Evolutionary conservation across 2,113 vertebrate genomes (phyloP), one percentile per base, ranked within the genome.

Genomic region (Zosterops lateralis): DNA sequence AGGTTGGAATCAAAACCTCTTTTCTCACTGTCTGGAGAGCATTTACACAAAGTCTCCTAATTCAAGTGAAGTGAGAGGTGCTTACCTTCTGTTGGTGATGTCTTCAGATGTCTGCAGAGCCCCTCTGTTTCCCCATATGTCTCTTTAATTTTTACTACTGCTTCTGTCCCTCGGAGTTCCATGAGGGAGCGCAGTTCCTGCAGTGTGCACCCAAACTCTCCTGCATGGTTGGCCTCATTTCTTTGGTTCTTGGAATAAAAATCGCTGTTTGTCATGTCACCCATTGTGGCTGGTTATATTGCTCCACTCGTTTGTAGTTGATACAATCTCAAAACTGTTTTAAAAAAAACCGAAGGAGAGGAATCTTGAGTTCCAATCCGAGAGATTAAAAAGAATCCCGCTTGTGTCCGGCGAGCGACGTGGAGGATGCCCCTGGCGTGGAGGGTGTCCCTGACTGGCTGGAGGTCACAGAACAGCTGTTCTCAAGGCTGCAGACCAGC

Each of bases 221-320:
- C 98, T 62, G 98, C 98, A 98, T 99, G 99, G 98, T 98, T 98
- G 68, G 95, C 98, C 95, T 99, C 99, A 6, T 98, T 99, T 99
- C 98, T 99, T 99, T 99, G 99, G 99, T 99, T 99, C 99, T 99
- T 99, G 97, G 98, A 98, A 97, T 99, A 99, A 98, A 99, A 99
- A 98, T 99, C 99, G 50, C 99, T 99, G 96, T 99, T 99, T 80
- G 99, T 99, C 99, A 99, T 98, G 98, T 99, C 99, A 98, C 99
- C 99, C 99, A 99, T 99, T 91, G 96, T 95, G 98, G 96, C 97
- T 31, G 84, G 89, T 79, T 95, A 84, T 96, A 96, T 96, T 93
- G 68, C 96, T 97, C 74, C 68, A 38, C 93, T 84, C 7, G 54
- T 95, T 93, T 16, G 65, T 7, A 58, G 77, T 75, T 19, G 85